Base-by-base conservation (phyloP, 1,140 invertebrate species). In the Globodera rostochiensis region DNA sequence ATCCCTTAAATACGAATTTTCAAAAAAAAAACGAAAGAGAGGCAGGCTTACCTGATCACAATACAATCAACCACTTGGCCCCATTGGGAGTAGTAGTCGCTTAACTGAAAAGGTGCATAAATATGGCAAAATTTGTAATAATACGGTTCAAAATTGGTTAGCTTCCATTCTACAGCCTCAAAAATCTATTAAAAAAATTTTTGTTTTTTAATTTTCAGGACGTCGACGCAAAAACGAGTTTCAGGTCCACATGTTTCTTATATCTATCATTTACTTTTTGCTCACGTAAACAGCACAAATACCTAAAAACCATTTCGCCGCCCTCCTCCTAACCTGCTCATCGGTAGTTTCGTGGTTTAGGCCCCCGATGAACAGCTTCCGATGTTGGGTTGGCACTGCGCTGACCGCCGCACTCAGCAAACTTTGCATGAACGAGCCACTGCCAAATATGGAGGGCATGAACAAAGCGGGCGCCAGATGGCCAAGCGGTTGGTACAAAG, bases 31-130 rank as follows among this genome's bases (percentile, higher is more conserved):
- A 21, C 1, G 67, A 21, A 9, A 9, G 3, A 45, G 36, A 45
- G 36, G 15, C 36, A 2, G n/a, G 19, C 67, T 53, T 36, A 46
- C 76, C 76, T 78, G 95, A 98, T 98, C 0, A 98, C 96, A 45
- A 98, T 95, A 50, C 96, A 95, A 91, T 98, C 97, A 0, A 97
- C 95, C 84, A 99, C 95, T 47, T 74, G 45, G 53, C 97, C 97
- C 95, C 95, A 98, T 93, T 97, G 93, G 88, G 95, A 94, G 91
- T 97, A 99, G 91, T 97, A 95, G 82, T 94, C 93, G 88, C 96
- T 96, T 1, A 98, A 90, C 25, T 82, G 47, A 71, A 82, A 82
- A 36, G 45, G 15, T 4, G 8, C 36, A 36, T 74, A 36, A 74
- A 50, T 36, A 74, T n/a, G 11, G 36, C 15, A 15, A 75, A 75